Percentiles rank a stretch among this genome's conserved stretches.
phyloP scores from a whole-genome alignment of 2,113 vertebrate genomes.

The Oreochromis niloticus region DNA sequence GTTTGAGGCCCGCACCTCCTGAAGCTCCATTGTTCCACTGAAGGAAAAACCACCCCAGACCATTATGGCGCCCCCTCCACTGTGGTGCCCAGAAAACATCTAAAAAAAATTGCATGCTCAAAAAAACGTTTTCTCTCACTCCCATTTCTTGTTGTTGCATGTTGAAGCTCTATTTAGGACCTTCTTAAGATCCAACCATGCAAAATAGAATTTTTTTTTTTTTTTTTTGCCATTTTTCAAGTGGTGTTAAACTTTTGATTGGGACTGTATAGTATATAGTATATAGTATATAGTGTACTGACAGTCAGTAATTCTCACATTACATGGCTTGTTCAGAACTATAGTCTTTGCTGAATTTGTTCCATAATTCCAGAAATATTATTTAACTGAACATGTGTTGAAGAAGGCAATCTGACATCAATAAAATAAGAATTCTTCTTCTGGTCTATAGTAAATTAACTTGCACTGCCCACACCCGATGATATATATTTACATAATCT shows the following conservation, averaged over 20 bases:
- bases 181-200: background rate
- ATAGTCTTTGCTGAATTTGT: background rate
- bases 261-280: background rate
- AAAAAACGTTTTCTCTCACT: background rate
- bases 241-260: background rate
- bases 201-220: background rate
- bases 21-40: too few relatives aligned
- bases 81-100: too few relatives aligned
- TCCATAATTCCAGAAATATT: background rate
- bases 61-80: too few relatives aligned
- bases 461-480: background rate
- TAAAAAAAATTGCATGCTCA: background rate
- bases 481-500: background rate
- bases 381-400: background rate
- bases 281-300: background rate
- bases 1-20: too few relatives aligned
- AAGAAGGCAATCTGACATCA: background rate
- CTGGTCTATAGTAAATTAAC: background rate
- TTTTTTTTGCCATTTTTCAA: background rate
- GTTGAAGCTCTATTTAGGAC: background rate
- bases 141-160: background rate
- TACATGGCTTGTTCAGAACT: background rate
- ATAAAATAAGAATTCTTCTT: background rate
- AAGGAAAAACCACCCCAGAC: too few relatives aligned
- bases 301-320: background rate